Evolutionary conservation across 2,113 vertebrate genomes (phyloP), one percentile per base, ranked within the genome.

Genomic region (Bagarius yarrelli): DNA sequence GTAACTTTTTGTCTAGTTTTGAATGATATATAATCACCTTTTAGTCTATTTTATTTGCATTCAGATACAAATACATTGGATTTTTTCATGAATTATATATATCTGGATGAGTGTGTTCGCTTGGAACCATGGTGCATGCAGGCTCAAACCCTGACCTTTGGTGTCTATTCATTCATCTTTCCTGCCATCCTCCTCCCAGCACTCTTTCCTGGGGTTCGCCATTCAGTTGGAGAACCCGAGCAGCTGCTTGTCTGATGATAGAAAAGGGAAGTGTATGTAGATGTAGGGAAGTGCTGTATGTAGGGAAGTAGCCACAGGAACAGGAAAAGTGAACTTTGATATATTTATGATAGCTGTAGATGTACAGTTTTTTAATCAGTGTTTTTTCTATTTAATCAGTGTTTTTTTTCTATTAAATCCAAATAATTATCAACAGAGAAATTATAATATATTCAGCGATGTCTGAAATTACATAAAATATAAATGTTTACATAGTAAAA

Each of bases 141-240:
- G 84, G 76, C 27, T 78, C 83, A 81, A 91, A 90, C 91, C 87
- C 6, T 71, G 88, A 91, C 89, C 89, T 71, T 5, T 18, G 80
- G 75, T 55, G 88, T 93, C 90, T 91, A 86, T 90, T 88, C 87
- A 55, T 88, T 90, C 91, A 86, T 86, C 85, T 80, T 84, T 85
- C 75, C 72, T 40, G 82, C 77, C 11, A 64, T 83, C 74, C 79
- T 78, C 85, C 78, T 79, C 83, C 81, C 72, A 61, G 72, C 85
- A 76, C 63, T 88, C 86, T 88, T 88, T 90, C 88, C 88, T 90
- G 84, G 84, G 91, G 87, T 56, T 80, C n/a, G 25, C 80, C 4
- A 44, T 82, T 89, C 84, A 81, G 57, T 67, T 60, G 77, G 86
- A 88, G 75, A 88, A 83, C 88, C 75, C 67, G 76, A 77, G 84